Evolutionary conservation across 2,113 vertebrate genomes (phyloP), one percentile per base, ranked within the genome.

Genomic region (Lagopus muta): DNA sequence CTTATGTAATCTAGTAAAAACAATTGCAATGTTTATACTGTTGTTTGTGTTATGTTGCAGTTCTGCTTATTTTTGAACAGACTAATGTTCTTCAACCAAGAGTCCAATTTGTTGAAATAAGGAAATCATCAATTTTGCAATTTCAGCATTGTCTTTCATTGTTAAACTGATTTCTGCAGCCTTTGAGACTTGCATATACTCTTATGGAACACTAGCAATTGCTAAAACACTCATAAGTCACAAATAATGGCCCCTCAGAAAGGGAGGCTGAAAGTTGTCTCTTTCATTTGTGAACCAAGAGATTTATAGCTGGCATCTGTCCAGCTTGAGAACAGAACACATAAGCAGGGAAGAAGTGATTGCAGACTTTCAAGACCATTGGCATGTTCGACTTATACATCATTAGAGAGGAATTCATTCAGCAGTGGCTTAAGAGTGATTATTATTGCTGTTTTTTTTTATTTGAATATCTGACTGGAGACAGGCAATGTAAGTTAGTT

Each of bases 281-380:
- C 70, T 96, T 93, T 89, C 50, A 50, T 93, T 42, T 70, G 16
- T 82, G 58, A 90, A 84, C 67, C 81, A 73, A 80, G 74, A 76
- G 80, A 79, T 94, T 95, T 93, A 92, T 38, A 82, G 42, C 67
- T 93, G 84, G 92, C 81, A 27, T 72, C 54, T 70, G n/a, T 82
- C 71, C 94, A 89, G 54, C 36, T 57, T 30, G n/a, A 84, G 54
- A 79, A 85, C 19, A 85, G 43, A 93, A 20, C 66, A 83, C 52
- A 69, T 0, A 5, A 83, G 43, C 1, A 6, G 88, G 43, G 76
- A 74, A 86, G 52, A 87, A 92, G 45, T 25, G 54, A 78, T 40
- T 80, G 69, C 36, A 93, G 50, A 55, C 84, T 90, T 89, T 94
- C 78, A 61, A 86, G 70, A 84, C 30, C 66, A 78, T 88, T 4